Evolutionary conservation across 2,888 invertebrate species (phyloP).

Genomic region (Phania funesta): DNA sequence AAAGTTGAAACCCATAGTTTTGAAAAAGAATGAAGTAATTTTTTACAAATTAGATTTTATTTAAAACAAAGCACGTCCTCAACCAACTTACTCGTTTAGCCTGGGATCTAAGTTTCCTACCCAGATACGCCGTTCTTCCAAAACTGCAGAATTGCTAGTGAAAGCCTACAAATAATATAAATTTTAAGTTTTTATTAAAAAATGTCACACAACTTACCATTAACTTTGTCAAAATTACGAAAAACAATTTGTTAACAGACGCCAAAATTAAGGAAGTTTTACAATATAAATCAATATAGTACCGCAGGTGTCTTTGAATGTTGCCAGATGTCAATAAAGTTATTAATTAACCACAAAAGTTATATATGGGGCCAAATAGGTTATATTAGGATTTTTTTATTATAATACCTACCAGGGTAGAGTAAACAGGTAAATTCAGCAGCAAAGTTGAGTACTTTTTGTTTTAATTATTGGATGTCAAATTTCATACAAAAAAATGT

Average conservation of each 20-base stretch:
- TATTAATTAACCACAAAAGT: no score
- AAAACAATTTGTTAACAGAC: no score
- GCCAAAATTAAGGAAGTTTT: no score
- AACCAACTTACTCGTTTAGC: conserved; percentile 93
- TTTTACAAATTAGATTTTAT: conserved; percentile 69
- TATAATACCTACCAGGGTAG: no score
- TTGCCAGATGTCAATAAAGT: background rate
- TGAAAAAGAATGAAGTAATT: conserved; percentile 65
- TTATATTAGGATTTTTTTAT: no score
- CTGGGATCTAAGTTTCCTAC: conserved; percentile 94
- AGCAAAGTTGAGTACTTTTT: no score
- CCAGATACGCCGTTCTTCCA: conserved; percentile 84
- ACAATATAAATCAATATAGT: no score
- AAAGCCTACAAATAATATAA: conserved; percentile 34
- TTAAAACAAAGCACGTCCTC: background rate
- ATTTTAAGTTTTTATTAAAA: background rate
- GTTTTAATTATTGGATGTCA: no score
- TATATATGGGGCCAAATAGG: no score
- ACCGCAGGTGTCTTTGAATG: background rate
- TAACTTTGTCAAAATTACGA: background rate
- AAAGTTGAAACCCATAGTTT: conserved; percentile 93
- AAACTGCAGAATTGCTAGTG: conserved; percentile 40
- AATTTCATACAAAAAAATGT: no score
- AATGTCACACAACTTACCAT: background rate
- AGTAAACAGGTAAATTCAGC: no score